Conservation (phyloP, 2,113 vertebrate genomes). For the Cyprinodon tularosa region DNA sequence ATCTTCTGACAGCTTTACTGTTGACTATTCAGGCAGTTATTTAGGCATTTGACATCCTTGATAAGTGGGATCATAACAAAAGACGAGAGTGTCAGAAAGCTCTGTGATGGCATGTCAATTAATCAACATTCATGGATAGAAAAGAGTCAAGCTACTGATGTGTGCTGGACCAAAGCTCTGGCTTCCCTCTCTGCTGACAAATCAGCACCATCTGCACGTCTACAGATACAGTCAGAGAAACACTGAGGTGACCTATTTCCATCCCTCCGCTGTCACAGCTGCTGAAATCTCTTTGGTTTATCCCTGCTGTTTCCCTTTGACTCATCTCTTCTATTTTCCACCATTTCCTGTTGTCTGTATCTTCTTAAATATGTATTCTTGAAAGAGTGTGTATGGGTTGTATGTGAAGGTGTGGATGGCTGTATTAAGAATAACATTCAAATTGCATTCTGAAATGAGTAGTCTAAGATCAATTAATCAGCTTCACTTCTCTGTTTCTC, state of each 20-base stretch:
- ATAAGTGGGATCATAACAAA: not conserved
- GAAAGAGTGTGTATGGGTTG: not conserved
- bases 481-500: not conserved
- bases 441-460: not conserved
- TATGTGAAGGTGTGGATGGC: not conserved
- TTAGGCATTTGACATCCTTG: not conserved
- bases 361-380: not conserved
- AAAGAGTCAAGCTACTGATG: not conserved
- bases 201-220: not conserved
- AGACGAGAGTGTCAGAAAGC: not conserved
- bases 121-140: not conserved
- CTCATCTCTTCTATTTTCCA: not conserved
- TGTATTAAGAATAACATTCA: not conserved
- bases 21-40: not conserved
- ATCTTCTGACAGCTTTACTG: too few relatives aligned
- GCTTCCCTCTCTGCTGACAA: not conserved
- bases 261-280: not conserved
- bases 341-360: not conserved
- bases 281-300: not conserved
- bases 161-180: not conserved
- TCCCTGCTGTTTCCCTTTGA: not conserved
- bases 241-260: not conserved
- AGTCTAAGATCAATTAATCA: not conserved
- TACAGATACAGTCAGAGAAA: constrained; percentile 1
- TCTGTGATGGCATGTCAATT: not conserved